Base-by-base conservation (phyloP, 2,888 invertebrate genomes). In the Protonemura montana region DNA sequence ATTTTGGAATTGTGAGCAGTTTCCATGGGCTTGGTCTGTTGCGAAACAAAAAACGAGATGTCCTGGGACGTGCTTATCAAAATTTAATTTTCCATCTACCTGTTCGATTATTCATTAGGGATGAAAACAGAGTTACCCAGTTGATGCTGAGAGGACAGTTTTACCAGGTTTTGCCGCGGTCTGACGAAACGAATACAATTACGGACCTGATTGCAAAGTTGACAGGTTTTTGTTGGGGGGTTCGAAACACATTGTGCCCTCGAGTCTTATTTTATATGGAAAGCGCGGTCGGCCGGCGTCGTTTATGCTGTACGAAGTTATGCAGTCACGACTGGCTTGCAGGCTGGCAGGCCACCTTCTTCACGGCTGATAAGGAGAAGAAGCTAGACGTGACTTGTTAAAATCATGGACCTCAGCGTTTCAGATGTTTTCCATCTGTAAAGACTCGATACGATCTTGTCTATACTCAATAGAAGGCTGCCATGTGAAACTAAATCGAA, bases 231-330 rank as follows among this genome's bases (percentile, higher is more conserved):
- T 59, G 59, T 10, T 59, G 59, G 21, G 21, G 59, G 13, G 59
- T 41, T 59, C 21, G 59, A 59, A 59, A 59, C 59, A 59, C 59
- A 10, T 59, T 59, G 59, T 59, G 59, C 59, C 59, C 59, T 21
- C 21, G 16, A 21, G 59, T 21, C 59, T 59, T 3, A 21, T 59
- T 59, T 59, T 59, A 59, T 59, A 59, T 21, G 59, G 59, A 59
- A 21, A 59, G 13, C 59, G 59, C 21, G 59, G 59, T 59, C 59
- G 59, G 59, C 7, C 5, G 10, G 21, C 21, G 2, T 30, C 30
- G 28, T 81, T 81, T 81, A 81, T 81, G 81, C 81, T 30, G 81
- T 81, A 81, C 30, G 29, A 81, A 30, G 26, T 81, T 81, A 81
- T 81, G 81, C 81, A 81, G 81, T 81, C 81, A 59, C 59, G 59